Conservation (phyloP, 1,140 invertebrate genomes). For the Arctopsyche grandis region DNA sequence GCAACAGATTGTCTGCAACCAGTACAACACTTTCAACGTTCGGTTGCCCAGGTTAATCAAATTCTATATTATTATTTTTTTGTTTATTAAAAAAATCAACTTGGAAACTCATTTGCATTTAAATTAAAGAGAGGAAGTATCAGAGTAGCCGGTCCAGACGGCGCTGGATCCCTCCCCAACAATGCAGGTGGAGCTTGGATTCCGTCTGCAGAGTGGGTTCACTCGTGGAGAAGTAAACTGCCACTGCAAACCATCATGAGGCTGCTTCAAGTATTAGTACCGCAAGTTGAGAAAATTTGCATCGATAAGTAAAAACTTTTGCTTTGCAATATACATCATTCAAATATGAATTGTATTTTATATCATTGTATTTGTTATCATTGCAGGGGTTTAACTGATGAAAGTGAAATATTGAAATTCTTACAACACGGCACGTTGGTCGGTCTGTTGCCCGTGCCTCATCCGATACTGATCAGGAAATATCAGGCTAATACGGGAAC, state of each 20-base stretch:
- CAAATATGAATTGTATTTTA: no score
- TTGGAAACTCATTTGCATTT: constrained; percentile 1
- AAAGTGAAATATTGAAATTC: constrained; percentile 99
- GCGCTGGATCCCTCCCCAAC: background rate
- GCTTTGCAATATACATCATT: constrained; percentile 3
- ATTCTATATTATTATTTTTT: background rate
- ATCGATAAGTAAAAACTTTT: constrained; percentile 91
- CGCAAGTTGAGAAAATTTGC: constrained; percentile 99
- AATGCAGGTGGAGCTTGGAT: constrained; percentile 72
- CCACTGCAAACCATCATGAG: constrained; percentile 99
- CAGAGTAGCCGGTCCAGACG: constrained; percentile 42
- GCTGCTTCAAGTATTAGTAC: constrained; percentile 96
- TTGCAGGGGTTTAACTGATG: constrained; percentile 95
- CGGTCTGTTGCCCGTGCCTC: constrained; percentile 96
- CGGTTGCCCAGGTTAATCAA: constrained; percentile 57
- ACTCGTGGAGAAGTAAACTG: constrained; percentile 96
- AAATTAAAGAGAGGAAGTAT: constrained; percentile 51
- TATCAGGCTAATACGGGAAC: constrained; percentile 99
- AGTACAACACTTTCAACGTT: constrained; percentile 55
- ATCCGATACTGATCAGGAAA: constrained; percentile 98
- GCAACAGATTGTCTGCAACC: constrained; percentile 25
- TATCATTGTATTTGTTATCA: constrained; percentile 30
- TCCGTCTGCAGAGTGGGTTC: constrained; percentile 93
- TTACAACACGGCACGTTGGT: constrained; percentile 98
- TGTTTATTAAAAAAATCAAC: no score